phyloP scores from a whole-genome alignment of 2,797 vertebrate species.

The Halcyon leucocephala region DNA sequence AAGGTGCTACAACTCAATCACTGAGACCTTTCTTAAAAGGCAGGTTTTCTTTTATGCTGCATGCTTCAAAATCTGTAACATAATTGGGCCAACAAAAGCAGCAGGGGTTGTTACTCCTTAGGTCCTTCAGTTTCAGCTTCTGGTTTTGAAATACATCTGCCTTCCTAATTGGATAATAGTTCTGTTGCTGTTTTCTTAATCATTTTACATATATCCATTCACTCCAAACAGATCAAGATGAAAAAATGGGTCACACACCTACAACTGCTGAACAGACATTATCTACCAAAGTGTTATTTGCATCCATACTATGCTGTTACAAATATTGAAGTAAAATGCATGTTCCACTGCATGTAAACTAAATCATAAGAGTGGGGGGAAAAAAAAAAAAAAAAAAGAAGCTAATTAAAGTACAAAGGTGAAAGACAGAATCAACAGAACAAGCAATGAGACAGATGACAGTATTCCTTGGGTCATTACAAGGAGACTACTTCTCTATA shows the following conservation, averaged over 20 bases:
- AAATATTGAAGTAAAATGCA: conserved; percentile 27
- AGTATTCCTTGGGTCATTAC: background rate
- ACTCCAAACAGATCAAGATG: background rate
- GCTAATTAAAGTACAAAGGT: conserved; percentile 52
- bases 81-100: background rate
- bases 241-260: background rate
- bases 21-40: background rate
- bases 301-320: background rate
- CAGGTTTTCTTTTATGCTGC: background rate
- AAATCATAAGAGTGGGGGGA: background rate
- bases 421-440: conserved; percentile 34
- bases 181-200: background rate
- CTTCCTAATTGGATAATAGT: background rate
- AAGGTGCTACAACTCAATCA: background rate
- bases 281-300: background rate
- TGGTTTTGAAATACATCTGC: background rate
- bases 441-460: background rate
- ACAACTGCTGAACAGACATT: background rate
- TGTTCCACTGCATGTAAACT: conserved; percentile 13
- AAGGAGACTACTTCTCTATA: background rate
- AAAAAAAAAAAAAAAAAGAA: background rate
- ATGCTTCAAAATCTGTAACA: background rate
- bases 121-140: background rate
- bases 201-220: background rate
- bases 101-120: background rate